Evolutionary conservation across 23 tunicate species (phyloP).

Genomic region (Aplidium turbinatum): DNA sequence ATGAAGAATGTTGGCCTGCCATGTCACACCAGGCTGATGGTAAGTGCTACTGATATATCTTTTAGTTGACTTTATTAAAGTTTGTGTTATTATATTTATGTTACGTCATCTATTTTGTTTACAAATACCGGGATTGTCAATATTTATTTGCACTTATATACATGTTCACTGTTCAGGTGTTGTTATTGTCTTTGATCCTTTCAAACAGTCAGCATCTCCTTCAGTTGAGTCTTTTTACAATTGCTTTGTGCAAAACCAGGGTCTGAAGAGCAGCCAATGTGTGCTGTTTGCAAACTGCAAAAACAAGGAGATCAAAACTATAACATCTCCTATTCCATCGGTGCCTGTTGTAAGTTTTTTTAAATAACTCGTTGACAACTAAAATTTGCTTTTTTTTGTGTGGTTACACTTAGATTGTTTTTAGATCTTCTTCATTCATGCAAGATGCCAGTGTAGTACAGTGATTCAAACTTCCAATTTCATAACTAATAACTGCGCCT

Average conservation of each 20-base stretch:
- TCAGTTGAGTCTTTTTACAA: conserved; percentile 59
- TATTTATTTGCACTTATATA: background rate
- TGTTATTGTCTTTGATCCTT: conserved; percentile 74
- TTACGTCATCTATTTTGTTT: no score
- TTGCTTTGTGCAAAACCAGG: conserved; percentile 63
- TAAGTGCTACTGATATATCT: no score
- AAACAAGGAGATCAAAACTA: conserved; percentile 25
- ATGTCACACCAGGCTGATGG: conserved; percentile 89
- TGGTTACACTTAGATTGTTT: no score
- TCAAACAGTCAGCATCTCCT: conserved; percentile 11
- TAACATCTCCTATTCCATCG: conserved; percentile 54
- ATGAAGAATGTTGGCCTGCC: conserved; percentile 94
- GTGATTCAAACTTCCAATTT: no score
- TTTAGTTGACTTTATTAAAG: no score
- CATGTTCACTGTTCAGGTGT: conserved; percentile 48
- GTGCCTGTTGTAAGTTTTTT: conserved; percentile 49
- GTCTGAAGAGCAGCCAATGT: conserved; percentile 53
- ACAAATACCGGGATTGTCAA: background rate
- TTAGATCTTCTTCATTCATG: no score
- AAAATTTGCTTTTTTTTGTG: background rate
- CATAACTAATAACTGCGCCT: no score
- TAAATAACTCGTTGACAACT: background rate
- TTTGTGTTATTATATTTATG: no score
- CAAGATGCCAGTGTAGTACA: no score
- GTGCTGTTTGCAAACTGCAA: conserved; percentile 65